Conservation (phyloP, 1,140 invertebrate genomes). For the Akabosia matsudoensis region DNA sequence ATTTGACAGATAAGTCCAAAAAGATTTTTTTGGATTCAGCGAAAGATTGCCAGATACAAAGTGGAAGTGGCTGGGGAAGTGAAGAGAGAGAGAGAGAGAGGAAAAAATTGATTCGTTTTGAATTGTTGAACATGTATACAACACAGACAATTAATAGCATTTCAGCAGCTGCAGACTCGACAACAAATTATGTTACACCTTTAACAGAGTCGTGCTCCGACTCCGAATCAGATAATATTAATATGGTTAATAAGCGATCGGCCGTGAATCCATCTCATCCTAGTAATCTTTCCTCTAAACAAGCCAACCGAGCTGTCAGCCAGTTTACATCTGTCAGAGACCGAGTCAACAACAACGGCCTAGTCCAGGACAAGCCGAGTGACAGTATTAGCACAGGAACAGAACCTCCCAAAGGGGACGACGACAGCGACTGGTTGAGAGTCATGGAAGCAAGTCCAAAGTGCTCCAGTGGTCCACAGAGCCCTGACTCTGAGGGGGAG, state of each 20-base stretch:
- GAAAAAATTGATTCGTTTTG: not conserved
- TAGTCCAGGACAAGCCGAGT: not conserved
- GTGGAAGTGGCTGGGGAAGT: not conserved
- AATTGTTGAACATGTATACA: not conserved
- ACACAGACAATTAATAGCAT: not conserved
- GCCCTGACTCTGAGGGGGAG: slow-evolving; percentile 40
- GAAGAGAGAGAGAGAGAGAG: not conserved
- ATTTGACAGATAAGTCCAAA: not conserved
- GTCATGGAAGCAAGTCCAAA: slow-evolving; percentile 26
- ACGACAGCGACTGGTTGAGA: slow-evolving; percentile 15
- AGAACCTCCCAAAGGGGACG: not conserved
- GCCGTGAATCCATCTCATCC: not conserved
- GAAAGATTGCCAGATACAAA: no score
- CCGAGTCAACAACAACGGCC: not conserved
- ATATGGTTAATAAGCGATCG: not conserved
- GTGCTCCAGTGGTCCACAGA: slow-evolving; percentile 40
- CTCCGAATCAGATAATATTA: slow-evolving; percentile 6
- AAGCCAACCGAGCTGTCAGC: not conserved
- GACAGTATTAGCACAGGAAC: not conserved
- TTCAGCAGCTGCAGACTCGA: slow-evolving; percentile 17
- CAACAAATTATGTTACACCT: slow-evolving; percentile 3
- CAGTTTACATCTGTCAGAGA: slow-evolving; percentile 19
- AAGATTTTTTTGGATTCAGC: not conserved
- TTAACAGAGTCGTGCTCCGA: slow-evolving; percentile 11
- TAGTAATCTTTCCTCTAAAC: not conserved